Conservation (phyloP, 2,888 invertebrate genomes). For the Epinotia nisella region DNA sequence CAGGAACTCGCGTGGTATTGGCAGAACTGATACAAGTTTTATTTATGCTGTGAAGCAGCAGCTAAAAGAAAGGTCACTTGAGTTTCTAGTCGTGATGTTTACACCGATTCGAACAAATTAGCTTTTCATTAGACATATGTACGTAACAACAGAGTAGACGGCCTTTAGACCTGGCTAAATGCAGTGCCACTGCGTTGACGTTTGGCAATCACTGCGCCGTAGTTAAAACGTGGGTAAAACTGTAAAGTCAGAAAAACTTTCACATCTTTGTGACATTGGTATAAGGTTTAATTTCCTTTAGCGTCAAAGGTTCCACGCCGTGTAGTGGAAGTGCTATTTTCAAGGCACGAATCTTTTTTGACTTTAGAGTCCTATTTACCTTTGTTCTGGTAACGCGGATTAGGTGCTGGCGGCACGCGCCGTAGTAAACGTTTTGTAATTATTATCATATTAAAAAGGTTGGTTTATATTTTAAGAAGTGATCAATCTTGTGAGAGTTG, state of each 20-base stretch:
- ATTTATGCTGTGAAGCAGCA: background rate
- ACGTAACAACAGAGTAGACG: background rate
- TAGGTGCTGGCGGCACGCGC: background rate
- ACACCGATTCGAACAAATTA: constrained; percentile 29
- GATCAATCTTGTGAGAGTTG: background rate
- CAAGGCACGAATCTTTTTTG: too few species aligned
- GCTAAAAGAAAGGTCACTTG: background rate
- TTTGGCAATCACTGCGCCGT: background rate
- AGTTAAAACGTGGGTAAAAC: background rate
- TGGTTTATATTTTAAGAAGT: background rate
- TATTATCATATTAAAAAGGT: background rate
- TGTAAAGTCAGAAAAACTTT: too few species aligned
- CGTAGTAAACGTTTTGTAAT: background rate
- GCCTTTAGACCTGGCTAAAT: too few species aligned
- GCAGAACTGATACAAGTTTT: background rate
- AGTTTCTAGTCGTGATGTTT: constrained; percentile 12
- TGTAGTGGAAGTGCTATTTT: too few species aligned
- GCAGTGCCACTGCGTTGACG: background rate
- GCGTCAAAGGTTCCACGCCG: too few species aligned
- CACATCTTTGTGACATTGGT: too few species aligned
- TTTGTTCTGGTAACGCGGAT: background rate
- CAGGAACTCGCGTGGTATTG: background rate
- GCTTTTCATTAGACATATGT: constrained; percentile 13
- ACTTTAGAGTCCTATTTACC: background rate
- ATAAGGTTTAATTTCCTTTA: too few species aligned